These are phyloP conservation scores for Periphyllus acericola DNA, from an alignment of 2,888 invertebrate species.

Conservation along the genomic window DNA sequence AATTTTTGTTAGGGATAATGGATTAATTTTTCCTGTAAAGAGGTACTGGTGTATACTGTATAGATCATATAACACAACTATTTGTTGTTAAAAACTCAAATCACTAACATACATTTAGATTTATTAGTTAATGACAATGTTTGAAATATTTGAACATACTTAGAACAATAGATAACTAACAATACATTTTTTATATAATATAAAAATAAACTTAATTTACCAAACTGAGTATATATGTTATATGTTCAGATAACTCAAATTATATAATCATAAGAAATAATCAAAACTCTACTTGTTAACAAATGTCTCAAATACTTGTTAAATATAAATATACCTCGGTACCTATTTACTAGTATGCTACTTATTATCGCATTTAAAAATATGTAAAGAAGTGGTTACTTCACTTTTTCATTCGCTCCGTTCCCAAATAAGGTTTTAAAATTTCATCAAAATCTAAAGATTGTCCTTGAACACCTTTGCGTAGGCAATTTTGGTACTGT, in stretches of 20 bases:
- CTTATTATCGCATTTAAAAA: background rate
- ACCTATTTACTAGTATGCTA: background rate
- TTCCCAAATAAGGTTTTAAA: slow-evolving; percentile 42
- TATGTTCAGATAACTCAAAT: too few species aligned
- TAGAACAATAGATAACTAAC: background rate
- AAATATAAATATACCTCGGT: too few species aligned
- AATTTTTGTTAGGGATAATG: too few species aligned
- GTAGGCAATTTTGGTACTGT: slow-evolving; percentile 45
- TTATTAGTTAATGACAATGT: background rate
- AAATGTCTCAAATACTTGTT: background rate
- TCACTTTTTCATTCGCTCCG: slow-evolving; percentile 48
- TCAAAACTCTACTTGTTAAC: background rate
- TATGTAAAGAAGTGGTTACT: background rate
- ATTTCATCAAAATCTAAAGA: slow-evolving; percentile 42
- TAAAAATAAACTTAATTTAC: background rate
- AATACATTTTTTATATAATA: background rate
- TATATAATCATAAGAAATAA: background rate
- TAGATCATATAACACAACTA: too few species aligned
- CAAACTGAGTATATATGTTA: background rate
- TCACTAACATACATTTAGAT: background rate
- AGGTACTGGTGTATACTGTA: background rate
- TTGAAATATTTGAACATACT: background rate
- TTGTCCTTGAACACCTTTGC: slow-evolving; percentile 15
- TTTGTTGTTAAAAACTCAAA: background rate
- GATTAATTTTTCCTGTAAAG: background rate